A percentile compares a stretch with the other conserved stretches of the same genome.
Evolutionary conservation across 2,888 invertebrate species (phyloP).

Genomic region (Saturnia pavonia): DNA sequence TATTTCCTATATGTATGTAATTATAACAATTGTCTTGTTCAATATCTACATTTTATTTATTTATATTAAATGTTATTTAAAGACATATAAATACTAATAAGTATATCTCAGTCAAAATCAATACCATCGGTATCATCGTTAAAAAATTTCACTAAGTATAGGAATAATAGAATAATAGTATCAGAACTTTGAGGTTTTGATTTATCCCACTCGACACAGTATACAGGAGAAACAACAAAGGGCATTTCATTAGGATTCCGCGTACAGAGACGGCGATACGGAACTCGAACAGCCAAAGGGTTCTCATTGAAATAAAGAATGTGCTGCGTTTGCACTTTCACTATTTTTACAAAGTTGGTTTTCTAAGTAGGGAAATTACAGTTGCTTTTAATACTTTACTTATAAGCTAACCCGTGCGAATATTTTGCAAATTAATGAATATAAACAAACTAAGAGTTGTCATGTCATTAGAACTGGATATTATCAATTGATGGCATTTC

Average conservation of each 20-base stretch:
- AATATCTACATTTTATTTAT: too few species aligned
- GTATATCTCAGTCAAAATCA: too few species aligned
- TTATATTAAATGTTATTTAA: too few species aligned
- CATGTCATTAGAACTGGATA: too few species aligned
- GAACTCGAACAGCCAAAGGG: slow-evolving; percentile 20
- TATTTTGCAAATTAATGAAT: too few species aligned
- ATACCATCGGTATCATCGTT: too few species aligned
- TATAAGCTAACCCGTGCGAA: too few species aligned
- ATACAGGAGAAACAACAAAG: slow-evolving; percentile 14
- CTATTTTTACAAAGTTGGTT: not conserved
- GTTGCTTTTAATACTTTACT: not conserved
- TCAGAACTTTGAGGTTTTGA: not conserved
- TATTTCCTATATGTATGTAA: too few species aligned
- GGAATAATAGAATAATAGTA: not conserved
- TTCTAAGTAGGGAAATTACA: not conserved
- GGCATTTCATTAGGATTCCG: slow-evolving; percentile 32
- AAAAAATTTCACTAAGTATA: not conserved
- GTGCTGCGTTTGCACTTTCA: slow-evolving; percentile 19
- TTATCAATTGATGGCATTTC: too few species aligned
- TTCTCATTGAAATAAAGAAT: slow-evolving; percentile 27
- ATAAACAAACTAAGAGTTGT: too few species aligned
- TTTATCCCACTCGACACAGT: not conserved
- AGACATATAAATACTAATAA: too few species aligned
- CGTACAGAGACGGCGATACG: slow-evolving; percentile 28
- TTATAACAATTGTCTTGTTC: too few species aligned